Percentiles rank a stretch among this genome's conserved stretches.
These are phyloP conservation scores for Coreius guichenoti DNA, from an alignment of 2,797 vertebrate genomes.

Conservation along the genomic window DNA sequence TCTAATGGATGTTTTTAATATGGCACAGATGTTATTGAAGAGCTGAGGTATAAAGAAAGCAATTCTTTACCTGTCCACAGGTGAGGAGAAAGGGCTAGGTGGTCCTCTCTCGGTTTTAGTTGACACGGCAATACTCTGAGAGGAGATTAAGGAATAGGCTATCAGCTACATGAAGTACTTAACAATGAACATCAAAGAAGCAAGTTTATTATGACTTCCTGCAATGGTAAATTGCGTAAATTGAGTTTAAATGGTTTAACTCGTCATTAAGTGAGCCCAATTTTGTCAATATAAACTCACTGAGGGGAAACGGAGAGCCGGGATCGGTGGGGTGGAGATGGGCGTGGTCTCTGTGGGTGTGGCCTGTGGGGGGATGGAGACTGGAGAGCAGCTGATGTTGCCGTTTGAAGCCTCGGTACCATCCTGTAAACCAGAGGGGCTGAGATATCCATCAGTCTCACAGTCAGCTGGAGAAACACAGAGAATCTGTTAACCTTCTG, in stretches of 20 bases:
- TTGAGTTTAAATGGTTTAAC: not conserved
- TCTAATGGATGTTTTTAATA: not conserved
- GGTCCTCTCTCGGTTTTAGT: conserved; percentile 72
- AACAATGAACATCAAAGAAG: not conserved
- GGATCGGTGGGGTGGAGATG: conserved; percentile 29
- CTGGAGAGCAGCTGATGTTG: conserved; percentile 60
- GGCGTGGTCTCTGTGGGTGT: conserved; percentile 31
- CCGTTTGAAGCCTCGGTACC: conserved; percentile 73
- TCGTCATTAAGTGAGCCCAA: not conserved
- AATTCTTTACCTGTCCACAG: conserved; percentile 86
- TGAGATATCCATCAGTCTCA: conserved; percentile 93
- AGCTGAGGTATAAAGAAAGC: not conserved
- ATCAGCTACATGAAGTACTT: not conserved
- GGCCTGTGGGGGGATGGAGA: conserved; percentile 58
- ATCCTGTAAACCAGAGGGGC: conserved; percentile 91
- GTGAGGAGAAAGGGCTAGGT: conserved; percentile 85
- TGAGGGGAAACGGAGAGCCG: conserved; percentile 60
- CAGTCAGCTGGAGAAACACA: conserved; percentile 85
- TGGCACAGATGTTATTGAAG: conserved; percentile 1
- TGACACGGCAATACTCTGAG: conserved; percentile 88
- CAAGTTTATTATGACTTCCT: not conserved
- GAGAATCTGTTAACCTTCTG: not conserved
- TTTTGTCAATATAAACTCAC: conserved; percentile 42
- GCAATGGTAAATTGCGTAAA: not conserved
- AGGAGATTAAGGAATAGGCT: not conserved